Evolutionary conservation across 2,797 vertebrate genomes (phyloP).

Genomic region (Tachyglossus aculeatus): DNA sequence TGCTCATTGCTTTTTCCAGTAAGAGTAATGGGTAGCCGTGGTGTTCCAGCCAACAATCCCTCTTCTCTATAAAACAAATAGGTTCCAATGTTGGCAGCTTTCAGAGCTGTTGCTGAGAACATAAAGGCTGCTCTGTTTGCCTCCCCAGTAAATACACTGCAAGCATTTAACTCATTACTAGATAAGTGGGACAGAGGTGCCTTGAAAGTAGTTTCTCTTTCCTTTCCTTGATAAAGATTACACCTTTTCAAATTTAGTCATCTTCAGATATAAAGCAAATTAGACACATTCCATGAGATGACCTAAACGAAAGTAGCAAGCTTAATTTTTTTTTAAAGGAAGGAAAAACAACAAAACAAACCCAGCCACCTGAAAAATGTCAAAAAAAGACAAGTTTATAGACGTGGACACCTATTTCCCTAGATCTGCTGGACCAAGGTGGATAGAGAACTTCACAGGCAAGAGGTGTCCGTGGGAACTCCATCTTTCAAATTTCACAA

Average conservation of each 20-base stretch:
- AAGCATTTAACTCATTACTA: conserved; percentile 55
- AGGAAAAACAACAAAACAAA: too few species aligned
- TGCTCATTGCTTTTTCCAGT: conserved; percentile 60
- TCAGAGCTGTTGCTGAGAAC: conserved; percentile 33
- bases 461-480: too few species aligned
- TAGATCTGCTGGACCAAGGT: too few species aligned
- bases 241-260: conserved; percentile 4
- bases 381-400: too few species aligned
- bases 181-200: conserved; percentile 25
- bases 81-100: conserved; percentile 51
- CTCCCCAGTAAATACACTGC: conserved; percentile 38
- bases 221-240: conserved; percentile 4
- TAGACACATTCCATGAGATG: too few species aligned
- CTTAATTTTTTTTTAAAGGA: too few species aligned
- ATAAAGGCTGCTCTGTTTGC: conserved; percentile 57
- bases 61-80: conserved; percentile 66
- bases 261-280: too few species aligned
- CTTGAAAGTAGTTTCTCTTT: not conserved
- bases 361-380: too few species aligned
- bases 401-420: too few species aligned
- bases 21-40: conserved; percentile 59
- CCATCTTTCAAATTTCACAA: too few species aligned
- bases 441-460: too few species aligned
- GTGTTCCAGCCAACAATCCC: conserved; percentile 56
- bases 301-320: too few species aligned